Evolutionary conservation across 1,140 invertebrate species (phyloP).

Genomic region (Papilio glaucus): DNA sequence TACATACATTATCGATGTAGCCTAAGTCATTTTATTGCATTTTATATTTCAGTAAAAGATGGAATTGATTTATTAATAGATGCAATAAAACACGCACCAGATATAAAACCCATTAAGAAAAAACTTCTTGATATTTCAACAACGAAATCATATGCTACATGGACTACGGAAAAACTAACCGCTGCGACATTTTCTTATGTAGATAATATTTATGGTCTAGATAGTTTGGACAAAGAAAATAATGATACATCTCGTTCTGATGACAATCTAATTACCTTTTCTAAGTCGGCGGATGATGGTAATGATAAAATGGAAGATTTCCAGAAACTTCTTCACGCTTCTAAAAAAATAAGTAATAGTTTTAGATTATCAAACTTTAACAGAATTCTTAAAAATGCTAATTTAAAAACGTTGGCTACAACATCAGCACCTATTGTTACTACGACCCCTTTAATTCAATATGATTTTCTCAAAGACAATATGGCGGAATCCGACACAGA

Average conservation of each 20-base stretch:
- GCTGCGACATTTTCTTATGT: slow-evolving; percentile 30
- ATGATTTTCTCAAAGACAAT: slow-evolving; percentile 32
- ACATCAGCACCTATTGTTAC: slow-evolving; percentile 19
- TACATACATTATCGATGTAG: no score
- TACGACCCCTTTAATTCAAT: slow-evolving; percentile 15
- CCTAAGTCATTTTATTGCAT: no score
- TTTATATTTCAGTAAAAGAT: slow-evolving; percentile 63
- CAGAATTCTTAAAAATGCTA: slow-evolving; percentile 17
- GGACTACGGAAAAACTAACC: slow-evolving; percentile 28
- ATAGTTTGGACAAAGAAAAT: slow-evolving; percentile 24
- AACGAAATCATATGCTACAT: slow-evolving; percentile 20
- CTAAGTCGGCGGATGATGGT: slow-evolving; percentile 33
- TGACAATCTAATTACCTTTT: slow-evolving; percentile 35
- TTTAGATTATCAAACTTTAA: slow-evolving; percentile 30
- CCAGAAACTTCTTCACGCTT: slow-evolving; percentile 20
- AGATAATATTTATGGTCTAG: slow-evolving; percentile 21
- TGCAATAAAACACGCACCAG: slow-evolving; percentile 68
- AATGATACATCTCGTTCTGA: slow-evolving; percentile 28
- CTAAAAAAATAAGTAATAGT: slow-evolving; percentile 22
- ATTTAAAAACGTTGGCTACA: background rate
- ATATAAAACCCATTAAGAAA: slow-evolving; percentile 62
- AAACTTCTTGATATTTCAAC: slow-evolving; percentile 43
- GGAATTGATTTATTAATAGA: slow-evolving; percentile 73
- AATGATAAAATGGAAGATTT: slow-evolving; percentile 36
- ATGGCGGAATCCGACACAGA: background rate